Conservation (phyloP, 1,140 invertebrate species). For the Globodera rostochiensis region DNA sequence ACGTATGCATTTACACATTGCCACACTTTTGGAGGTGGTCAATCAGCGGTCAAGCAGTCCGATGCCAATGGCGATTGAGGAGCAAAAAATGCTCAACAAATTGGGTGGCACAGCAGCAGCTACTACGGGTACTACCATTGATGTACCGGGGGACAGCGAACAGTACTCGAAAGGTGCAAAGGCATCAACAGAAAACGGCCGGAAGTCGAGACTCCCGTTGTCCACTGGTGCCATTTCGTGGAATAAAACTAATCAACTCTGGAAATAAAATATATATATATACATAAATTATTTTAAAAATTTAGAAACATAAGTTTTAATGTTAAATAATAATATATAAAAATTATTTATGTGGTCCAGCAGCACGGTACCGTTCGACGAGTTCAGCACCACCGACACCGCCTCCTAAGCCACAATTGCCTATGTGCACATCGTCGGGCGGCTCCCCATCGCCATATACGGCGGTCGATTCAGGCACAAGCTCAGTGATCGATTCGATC, state of each 20-base stretch:
- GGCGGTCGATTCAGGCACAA: neutral
- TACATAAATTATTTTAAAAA: too few species aligned
- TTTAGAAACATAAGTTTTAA: too few species aligned
- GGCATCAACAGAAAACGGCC: neutral
- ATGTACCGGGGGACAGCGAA: neutral
- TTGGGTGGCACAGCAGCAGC: neutral
- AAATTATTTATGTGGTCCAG: neutral
- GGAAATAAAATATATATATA: too few species aligned
- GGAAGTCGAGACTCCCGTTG: neutral
- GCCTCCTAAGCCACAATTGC: neutral
- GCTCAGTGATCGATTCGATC: conserved; percentile 18
- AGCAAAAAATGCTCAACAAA: neutral
- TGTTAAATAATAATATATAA: neutral
- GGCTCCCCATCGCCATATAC: neutral
- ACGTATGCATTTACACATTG: too few species aligned
- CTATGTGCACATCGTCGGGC: neutral
- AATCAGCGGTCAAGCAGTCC: neutral
- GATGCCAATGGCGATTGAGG: neutral
- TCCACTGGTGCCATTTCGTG: neutral
- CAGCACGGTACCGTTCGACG: conserved; percentile 16
- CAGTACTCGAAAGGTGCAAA: neutral
- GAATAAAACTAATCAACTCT: too few species aligned
- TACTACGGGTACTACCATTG: too few species aligned
- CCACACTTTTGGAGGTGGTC: neutral
- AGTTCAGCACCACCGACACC: conserved; percentile 2